phyloP scores from a whole-genome alignment of 1,140 invertebrate species.

The Conus betulinus region DNA sequence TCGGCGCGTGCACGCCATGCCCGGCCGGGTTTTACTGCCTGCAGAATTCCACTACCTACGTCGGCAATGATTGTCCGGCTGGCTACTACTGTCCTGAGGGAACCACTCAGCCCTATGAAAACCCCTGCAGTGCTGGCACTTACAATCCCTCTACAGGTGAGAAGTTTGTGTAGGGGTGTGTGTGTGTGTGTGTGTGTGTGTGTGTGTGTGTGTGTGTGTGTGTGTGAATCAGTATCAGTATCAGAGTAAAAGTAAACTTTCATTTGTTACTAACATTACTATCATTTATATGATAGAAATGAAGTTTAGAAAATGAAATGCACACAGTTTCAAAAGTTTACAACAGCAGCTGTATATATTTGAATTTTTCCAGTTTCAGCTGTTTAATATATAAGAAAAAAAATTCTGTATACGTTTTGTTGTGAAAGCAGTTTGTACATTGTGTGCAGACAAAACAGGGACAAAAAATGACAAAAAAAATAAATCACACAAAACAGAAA shows the following conservation, averaged over 20 bases:
- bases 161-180: not conserved
- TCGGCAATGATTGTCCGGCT: conserved; percentile 61
- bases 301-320: too few relatives aligned
- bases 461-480: too few relatives aligned
- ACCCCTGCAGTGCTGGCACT: conserved; percentile 64
- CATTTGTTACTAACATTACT: too few relatives aligned
- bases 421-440: too few relatives aligned
- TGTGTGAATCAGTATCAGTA: not conserved
- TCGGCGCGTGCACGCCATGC: conserved; percentile 58
- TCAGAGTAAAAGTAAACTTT: not conserved
- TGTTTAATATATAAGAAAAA: too few relatives aligned
- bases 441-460: too few relatives aligned
- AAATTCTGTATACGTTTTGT: too few relatives aligned
- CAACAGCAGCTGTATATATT: too few relatives aligned
- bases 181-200: not conserved
- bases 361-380: too few relatives aligned
- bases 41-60: conserved; percentile 67
- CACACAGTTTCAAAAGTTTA: too few relatives aligned
- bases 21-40: conserved; percentile 69
- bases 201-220: not conserved
- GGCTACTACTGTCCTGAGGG: conserved; percentile 71
- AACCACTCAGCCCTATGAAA: conserved; percentile 57
- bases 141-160: conserved; percentile 62
- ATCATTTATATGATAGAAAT: too few relatives aligned
- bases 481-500: too few relatives aligned